A percentile compares a stretch with the other conserved stretches of the same genome.
Conservation (phyloP, 2,113 vertebrate species). For the Corydoras maculifer region DNA sequence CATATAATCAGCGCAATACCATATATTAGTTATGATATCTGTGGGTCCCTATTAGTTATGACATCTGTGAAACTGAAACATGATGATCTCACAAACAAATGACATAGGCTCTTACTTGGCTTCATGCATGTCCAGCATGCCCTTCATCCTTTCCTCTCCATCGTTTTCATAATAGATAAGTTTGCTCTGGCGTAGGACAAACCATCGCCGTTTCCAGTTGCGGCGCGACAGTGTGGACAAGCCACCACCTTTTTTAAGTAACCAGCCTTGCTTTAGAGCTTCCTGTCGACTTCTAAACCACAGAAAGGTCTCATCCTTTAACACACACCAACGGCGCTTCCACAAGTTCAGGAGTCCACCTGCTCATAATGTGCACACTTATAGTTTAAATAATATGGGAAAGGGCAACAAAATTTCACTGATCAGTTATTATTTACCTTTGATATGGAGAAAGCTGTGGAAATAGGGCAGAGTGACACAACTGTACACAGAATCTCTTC, state of each 20-base stretch:
- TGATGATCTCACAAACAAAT: too few relatives aligned
- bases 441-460: conserved; percentile 94
- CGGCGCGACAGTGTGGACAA: conserved; percentile 90
- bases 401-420: neutral
- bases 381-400: neutral
- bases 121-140: conserved; percentile 80
- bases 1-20: too few relatives aligned
- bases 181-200: conserved; percentile 88
- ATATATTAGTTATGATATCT: too few relatives aligned
- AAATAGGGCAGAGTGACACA: conserved; percentile 94
- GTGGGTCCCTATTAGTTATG: too few relatives aligned
- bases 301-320: conserved; percentile 96
- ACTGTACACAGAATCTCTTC: conserved; percentile 92
- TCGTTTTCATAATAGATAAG: conserved; percentile 96
- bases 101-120: conserved; percentile 72
- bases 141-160: conserved; percentile 89
- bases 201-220: conserved; percentile 98
- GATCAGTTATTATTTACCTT: conserved; percentile 65
- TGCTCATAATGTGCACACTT: conserved; percentile 42
- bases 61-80: too few relatives aligned
- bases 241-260: conserved; percentile 91
- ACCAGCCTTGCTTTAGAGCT: conserved; percentile 96
- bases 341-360: conserved; percentile 92
- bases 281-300: conserved; percentile 98
- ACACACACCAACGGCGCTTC: conserved; percentile 95